Evolutionary conservation across 2,113 vertebrate species (phyloP), one percentile per base, ranked within the genome.

Genomic region (Pygoscelis antarcticus): DNA sequence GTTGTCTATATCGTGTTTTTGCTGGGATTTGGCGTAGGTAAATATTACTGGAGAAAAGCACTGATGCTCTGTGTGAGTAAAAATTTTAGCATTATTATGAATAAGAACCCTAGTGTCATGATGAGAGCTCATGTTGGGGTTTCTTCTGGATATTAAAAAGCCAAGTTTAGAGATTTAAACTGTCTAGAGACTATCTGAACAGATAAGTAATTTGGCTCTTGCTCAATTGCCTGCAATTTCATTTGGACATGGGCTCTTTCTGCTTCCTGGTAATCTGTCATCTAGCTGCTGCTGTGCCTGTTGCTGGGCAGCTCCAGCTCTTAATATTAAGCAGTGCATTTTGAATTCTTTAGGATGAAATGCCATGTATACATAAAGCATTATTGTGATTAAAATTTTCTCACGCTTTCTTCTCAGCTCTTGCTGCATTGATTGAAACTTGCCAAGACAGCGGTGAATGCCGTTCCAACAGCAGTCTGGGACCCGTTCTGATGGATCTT

Each of bases 1-100:
- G 98, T 98, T 77, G 98, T 98, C 36, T 99, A 98, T 79, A 98
- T 98, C 21, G 97, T 99, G 72, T 99, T 99, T 95, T 96, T 99
- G 90, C 97, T 99, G 95, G 98, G 98, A 97, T 99, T 99, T 89
- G 98, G 98, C 13, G 98, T 98, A 97, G 98, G 98, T 99, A 98
- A 98, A 91, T 97, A 89, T 96, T 64, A 65, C 71, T 83, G 89
- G 68, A 91, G 86, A 79, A 95, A 89, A 93, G 83, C 74, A 82
- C 70, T 91, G 57, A 66, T 78, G 77, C n/a, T 58, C 51, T 55
- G 66, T 80, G 89, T 95, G 96, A 91, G 91, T 96, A 91, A 80
- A 72, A 44, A 6, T 83, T 72, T 80, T 16, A 75, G 91, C 83
- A 18, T 49, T 80, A 7, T 77, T 91, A 42, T 46, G 46, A 76